Evolutionary conservation across 2,797 vertebrate species (phyloP), one percentile per base, ranked within the genome.

Genomic region (Chelonia mydas): DNA sequence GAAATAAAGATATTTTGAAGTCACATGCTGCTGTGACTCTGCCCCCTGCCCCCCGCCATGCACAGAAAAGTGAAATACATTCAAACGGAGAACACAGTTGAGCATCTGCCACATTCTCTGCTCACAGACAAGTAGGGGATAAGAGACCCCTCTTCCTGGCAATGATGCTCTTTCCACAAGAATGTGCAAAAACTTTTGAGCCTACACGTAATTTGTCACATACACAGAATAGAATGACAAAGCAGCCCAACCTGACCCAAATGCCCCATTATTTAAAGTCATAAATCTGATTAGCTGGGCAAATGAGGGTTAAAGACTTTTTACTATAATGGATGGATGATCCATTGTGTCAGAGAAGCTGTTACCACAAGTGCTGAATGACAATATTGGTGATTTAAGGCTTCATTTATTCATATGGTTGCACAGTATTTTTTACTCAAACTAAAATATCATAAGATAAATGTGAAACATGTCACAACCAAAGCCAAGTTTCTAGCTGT

Each of bases 351-450:
- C 68, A 86, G 90, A 79, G 50, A 94, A 88, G 57, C 88, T 89
- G 65, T 50, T 55, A 94, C 76, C 83, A 77, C 41, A 88, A 86
- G 83, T 50, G 28, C 57, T 92, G 84, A 54, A 51, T 65, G 57
- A 89, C 11, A 88, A 92, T 45, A 84, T 1, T 86, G 68, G 50
- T 96, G 92, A 95, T 49, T 92, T 94, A 90, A 49, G 84, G 83
- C 54, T 97, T 84, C 86, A 47, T 92, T 94, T 86, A 92, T 91
- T 72, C 57, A 80, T 82, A 47, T 4, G 89, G 81, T 61, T 87
- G 41, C 72, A 96, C 59, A 85, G 49, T 57, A 82, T 72, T 95
- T 95, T 76, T 87, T 93, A 88, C 25, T 33, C 92, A 94, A 97
- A 95, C 5, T 88, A 93, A 90, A 89, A 88, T 31, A 81, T 0